These are phyloP conservation scores for Coleophora deauratella DNA, from an alignment of 2,888 invertebrate genomes.

Conservation along the genomic window DNA sequence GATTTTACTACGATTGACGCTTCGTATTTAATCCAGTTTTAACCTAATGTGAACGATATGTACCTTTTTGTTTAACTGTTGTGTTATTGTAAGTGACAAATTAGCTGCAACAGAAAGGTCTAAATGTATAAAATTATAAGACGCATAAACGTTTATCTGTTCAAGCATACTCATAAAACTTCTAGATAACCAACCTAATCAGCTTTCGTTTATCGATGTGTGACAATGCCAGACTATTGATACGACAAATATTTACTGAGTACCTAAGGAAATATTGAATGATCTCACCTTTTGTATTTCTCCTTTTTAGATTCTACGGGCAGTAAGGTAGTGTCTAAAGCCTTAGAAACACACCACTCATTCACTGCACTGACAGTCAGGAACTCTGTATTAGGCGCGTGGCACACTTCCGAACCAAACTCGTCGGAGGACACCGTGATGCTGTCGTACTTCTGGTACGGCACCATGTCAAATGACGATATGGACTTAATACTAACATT, in stretches of 20 bases:
- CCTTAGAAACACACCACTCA: slow-evolving; percentile 66
- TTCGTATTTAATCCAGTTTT: too few species aligned
- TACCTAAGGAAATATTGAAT: slow-evolving; percentile 31
- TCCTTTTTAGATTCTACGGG: slow-evolving; percentile 67
- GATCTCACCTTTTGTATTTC: slow-evolving; percentile 69
- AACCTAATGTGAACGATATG: too few species aligned
- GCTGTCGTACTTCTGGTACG: slow-evolving; percentile 66
- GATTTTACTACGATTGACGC: too few species aligned
- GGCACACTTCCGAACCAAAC: slow-evolving; percentile 67
- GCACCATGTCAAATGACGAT: slow-evolving; percentile 67
- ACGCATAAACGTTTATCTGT: slow-evolving; percentile 33
- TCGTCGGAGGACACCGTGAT: slow-evolving; percentile 69
- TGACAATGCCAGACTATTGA: slow-evolving; percentile 43
- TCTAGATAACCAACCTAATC: slow-evolving; percentile 21
- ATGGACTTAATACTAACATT: slow-evolving; percentile 69
- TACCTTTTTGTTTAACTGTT: too few species aligned
- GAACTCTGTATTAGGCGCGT: slow-evolving; percentile 62
- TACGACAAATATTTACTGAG: slow-evolving; percentile 50
- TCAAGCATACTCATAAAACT: slow-evolving; percentile 29
- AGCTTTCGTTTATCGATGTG: slow-evolving; percentile 32
- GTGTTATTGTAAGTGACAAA: too few species aligned
- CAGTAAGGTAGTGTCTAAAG: slow-evolving; percentile 53
- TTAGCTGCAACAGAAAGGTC: too few species aligned
- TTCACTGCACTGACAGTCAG: slow-evolving; percentile 69
- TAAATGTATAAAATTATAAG: slow-evolving; percentile 18